Percentiles rank a stretch among this genome's conserved stretches.
phyloP scores from a whole-genome alignment of 2,113 vertebrate genomes.

The Mesembrinibis cayennensis region DNA sequence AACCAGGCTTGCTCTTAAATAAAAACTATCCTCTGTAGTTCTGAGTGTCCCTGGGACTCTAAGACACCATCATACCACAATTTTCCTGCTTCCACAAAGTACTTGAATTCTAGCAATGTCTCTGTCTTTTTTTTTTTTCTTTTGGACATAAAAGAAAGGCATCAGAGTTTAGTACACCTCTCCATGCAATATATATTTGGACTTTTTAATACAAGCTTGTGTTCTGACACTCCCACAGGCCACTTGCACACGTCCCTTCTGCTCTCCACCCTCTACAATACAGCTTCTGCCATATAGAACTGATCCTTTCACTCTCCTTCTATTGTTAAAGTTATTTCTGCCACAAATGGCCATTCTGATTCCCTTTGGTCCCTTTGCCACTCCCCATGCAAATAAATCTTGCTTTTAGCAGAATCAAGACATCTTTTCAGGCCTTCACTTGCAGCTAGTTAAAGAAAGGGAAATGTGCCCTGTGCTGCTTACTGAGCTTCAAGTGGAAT shows the following conservation, averaged over 20 bases:
- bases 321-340: neutral
- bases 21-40: neutral
- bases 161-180: neutral
- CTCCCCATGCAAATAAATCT: neutral
- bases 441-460: neutral
- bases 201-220: neutral
- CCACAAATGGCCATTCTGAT: neutral
- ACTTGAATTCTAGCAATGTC: neutral
- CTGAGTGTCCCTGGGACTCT: neutral
- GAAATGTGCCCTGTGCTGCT: neutral
- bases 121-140: neutral
- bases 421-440: neutral
- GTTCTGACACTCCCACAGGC: neutral
- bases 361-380: neutral
- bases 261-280: neutral
- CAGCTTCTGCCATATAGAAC: neutral
- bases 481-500: neutral
- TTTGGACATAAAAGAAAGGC: neutral
- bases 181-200: neutral
- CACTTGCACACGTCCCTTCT: neutral
- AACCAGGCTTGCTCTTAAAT: neutral
- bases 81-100: neutral
- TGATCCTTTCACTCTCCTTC: neutral
- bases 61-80: neutral
- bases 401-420: neutral